Conservation (phyloP, 2,797 vertebrate genomes). For the Gambusia yucatana region DNA sequence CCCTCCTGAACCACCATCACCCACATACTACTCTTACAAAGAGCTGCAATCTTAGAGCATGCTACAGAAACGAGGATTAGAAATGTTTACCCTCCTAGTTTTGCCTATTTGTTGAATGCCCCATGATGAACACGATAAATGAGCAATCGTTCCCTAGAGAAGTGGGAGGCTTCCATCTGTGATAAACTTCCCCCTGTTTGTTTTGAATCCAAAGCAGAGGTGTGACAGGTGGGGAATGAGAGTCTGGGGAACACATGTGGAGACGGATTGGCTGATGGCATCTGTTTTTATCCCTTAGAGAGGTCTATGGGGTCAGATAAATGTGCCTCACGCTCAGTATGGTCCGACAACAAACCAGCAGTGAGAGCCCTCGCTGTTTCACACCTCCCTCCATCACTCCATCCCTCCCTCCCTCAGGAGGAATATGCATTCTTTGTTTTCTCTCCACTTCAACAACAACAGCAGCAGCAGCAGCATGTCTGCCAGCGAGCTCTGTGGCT, state of each 20-base stretch:
- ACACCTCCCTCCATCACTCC: conserved; percentile 32
- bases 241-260: conserved; percentile 22
- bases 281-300: conserved; percentile 38
- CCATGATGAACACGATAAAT: conserved; percentile 6
- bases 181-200: conserved; percentile 29
- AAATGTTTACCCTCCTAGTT: neutral
- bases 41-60: neutral
- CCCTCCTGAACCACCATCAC: too few relatives aligned
- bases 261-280: conserved; percentile 6
- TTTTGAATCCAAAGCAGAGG: conserved; percentile 58
- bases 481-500: conserved; percentile 28
- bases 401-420: conserved; percentile 17
- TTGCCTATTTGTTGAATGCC: neutral
- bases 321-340: conserved; percentile 50
- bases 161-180: conserved; percentile 30
- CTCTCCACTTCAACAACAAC: conserved; percentile 25
- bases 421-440: conserved; percentile 37
- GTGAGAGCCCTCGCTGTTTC: conserved; percentile 40
- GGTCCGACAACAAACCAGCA: conserved; percentile 64
- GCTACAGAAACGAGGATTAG: neutral
- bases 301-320: conserved; percentile 54
- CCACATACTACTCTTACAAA: neutral
- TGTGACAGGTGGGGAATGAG: conserved; percentile 60
- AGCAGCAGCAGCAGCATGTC: conserved; percentile 32
- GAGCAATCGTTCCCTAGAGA: conserved; percentile 16